A percentile compares a stretch with the other conserved stretches of the same genome.
Conservation (phyloP, 30 jellyfish, hydroid and myxozoan species). For the Mastigias papua region DNA sequence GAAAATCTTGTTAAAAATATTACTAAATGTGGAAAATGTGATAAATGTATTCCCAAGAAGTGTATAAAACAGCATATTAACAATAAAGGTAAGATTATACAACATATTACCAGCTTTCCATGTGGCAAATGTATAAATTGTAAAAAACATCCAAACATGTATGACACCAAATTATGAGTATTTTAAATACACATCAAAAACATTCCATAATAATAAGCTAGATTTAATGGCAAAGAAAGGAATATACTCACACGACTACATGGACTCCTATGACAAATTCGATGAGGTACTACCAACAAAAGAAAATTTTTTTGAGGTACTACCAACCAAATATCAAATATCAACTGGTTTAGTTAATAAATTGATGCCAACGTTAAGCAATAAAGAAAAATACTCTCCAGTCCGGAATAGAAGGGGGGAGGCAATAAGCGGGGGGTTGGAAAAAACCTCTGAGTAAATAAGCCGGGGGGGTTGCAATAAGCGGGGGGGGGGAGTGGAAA, state of each 20-base stretch:
- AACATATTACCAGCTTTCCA: too few species aligned
- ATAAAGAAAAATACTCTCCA: conserved; percentile 68
- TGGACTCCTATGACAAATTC: conserved; percentile 42
- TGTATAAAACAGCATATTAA: too few species aligned
- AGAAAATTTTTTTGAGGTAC: conserved; percentile 15
- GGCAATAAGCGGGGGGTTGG: too few species aligned
- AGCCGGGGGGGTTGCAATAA: too few species aligned
- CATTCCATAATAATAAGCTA: background rate
- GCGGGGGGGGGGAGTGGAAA: too few species aligned
- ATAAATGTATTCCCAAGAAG: too few species aligned
- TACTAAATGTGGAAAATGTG: background rate
- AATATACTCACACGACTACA: conserved; percentile 74
- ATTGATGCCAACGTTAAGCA: conserved; percentile 59
- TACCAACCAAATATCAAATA: conserved; percentile 19
- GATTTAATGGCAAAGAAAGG: conserved; percentile 65
- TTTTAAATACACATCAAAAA: background rate
- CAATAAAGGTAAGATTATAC: too few species aligned
- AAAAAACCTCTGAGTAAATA: too few species aligned
- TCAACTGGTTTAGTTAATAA: conserved; percentile 25
- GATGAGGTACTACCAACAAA: conserved; percentile 40
- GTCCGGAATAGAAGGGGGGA: too few species aligned
- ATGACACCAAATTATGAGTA: too few species aligned
- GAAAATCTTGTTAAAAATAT: conserved; percentile 36
- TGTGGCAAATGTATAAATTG: too few species aligned
- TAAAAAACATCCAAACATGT: too few species aligned